phyloP scores from a whole-genome alignment of 2,888 invertebrate genomes.

The Druceiella hillmani region DNA sequence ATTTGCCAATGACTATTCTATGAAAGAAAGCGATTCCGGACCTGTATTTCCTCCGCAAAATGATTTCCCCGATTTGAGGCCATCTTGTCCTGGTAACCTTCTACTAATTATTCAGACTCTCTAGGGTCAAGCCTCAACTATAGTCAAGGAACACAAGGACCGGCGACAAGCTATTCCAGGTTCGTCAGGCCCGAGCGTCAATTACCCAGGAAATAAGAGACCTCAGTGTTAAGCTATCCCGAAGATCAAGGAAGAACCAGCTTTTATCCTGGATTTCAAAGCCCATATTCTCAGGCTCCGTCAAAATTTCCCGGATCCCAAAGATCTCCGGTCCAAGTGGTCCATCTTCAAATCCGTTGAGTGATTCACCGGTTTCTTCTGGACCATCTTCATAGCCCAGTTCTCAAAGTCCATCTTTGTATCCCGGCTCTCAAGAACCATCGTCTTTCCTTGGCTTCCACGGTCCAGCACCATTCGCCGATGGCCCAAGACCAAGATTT shows the following conservation, averaged over 20 bases:
- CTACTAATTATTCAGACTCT: slow-evolving; percentile 22
- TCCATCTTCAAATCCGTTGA: slow-evolving; percentile 29
- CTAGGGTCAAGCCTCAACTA: slow-evolving; percentile 29
- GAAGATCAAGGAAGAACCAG: slow-evolving; percentile 19
- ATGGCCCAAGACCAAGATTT: slow-evolving; percentile 20
- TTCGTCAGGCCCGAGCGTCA: slow-evolving; percentile 19
- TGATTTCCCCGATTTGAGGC: slow-evolving; percentile 22
- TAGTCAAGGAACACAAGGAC: slow-evolving; percentile 27
- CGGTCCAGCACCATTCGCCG: slow-evolving; percentile 11
- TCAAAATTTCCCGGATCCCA: slow-evolving; percentile 26
- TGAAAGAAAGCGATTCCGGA: slow-evolving; percentile 37
- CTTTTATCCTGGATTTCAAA: slow-evolving; percentile 12
- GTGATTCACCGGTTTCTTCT: slow-evolving; percentile 29
- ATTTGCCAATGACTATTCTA: slow-evolving; percentile 73
- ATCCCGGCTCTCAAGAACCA: slow-evolving; percentile 31
- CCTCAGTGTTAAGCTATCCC: slow-evolving; percentile 29
- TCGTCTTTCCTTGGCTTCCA: slow-evolving; percentile 28
- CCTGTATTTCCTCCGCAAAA: slow-evolving; percentile 14
- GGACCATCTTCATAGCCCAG: slow-evolving; percentile 28
- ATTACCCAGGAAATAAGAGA: slow-evolving; percentile 25
- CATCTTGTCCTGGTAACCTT: slow-evolving; percentile 23
- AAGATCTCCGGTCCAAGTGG: slow-evolving; percentile 25
- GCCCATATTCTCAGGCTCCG: slow-evolving; percentile 19
- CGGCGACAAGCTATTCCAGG: slow-evolving; percentile 25
- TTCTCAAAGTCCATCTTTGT: slow-evolving; percentile 29